phyloP scores from a whole-genome alignment of 2,797 vertebrate genomes.

The Poecilia wingei region DNA sequence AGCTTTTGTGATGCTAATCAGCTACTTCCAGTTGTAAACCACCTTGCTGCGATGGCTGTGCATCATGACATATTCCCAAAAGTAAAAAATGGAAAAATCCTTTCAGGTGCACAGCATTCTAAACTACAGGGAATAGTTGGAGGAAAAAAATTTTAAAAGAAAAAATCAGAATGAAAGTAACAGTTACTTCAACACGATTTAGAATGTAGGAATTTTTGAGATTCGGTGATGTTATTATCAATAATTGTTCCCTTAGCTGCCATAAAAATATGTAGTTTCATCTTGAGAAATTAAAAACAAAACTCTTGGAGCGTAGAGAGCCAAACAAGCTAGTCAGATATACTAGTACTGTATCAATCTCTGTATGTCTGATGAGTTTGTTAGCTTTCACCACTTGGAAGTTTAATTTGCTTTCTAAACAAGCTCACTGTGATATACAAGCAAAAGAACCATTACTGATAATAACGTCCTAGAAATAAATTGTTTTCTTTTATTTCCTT shows the following conservation, averaged over 20 bases:
- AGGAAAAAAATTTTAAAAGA: not conserved
- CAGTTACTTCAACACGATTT: not conserved
- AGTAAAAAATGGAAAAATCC: not conserved
- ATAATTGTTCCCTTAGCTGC: not conserved
- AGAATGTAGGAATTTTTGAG: not conserved
- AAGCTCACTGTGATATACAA: not conserved
- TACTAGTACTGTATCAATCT: not conserved
- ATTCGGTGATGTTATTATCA: not conserved
- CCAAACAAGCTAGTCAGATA: not conserved
- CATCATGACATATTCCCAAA: not conserved
- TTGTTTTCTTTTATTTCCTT: not conserved
- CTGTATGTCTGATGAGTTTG: not conserved
- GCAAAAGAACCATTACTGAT: not conserved
- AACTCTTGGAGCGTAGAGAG: not conserved
- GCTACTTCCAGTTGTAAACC: not conserved
- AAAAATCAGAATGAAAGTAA: not conserved
- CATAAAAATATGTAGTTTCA: not conserved
- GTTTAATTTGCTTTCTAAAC: not conserved
- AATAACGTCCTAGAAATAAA: not conserved
- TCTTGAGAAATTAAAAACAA: not conserved
- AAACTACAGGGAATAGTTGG: not conserved
- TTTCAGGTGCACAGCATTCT: not conserved
- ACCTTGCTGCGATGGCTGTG: not conserved
- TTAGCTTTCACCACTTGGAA: not conserved
- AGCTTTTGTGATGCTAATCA: not conserved